Conservation (phyloP, 2,888 invertebrate species). For the Synanthedon myopaeformis region DNA sequence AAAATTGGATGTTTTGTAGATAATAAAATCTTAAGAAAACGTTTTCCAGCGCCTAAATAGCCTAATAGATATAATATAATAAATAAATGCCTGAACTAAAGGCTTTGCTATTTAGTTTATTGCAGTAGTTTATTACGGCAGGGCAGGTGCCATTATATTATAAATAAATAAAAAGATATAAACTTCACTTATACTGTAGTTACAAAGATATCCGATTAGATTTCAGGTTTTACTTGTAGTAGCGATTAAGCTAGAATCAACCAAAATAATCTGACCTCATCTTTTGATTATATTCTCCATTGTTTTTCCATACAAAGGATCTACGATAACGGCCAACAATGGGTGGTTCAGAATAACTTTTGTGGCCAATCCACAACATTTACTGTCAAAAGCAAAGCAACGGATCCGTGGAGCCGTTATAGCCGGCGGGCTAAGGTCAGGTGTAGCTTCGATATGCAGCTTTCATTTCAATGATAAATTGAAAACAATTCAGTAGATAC, state of each 20-base stretch:
- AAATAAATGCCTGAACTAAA: too few species aligned
- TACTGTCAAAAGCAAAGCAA: constrained; percentile 60
- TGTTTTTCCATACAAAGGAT: background rate
- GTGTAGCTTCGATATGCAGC: constrained; percentile 5
- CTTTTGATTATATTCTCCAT: background rate
- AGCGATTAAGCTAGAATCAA: background rate
- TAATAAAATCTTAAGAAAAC: too few species aligned
- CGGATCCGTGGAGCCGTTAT: constrained; percentile 42
- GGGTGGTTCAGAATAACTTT: background rate
- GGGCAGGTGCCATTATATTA: background rate
- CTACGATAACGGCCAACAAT: background rate
- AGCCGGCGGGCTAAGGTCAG: constrained; percentile 18
- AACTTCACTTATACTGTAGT: too few species aligned
- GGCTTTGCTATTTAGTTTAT: too few species aligned
- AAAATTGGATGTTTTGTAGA: too few species aligned
- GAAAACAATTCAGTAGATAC: background rate
- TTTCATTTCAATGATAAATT: constrained; percentile 4
- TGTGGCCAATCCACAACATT: constrained; percentile 38
- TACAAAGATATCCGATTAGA: background rate
- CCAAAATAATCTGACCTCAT: background rate
- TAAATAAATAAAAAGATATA: background rate
- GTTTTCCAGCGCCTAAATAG: too few species aligned
- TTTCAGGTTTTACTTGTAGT: background rate
- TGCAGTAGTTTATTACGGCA: too few species aligned
- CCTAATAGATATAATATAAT: too few species aligned